Evolutionary conservation across 2,113 vertebrate species (phyloP).

Genomic region (Dissostichus mawsoni): DNA sequence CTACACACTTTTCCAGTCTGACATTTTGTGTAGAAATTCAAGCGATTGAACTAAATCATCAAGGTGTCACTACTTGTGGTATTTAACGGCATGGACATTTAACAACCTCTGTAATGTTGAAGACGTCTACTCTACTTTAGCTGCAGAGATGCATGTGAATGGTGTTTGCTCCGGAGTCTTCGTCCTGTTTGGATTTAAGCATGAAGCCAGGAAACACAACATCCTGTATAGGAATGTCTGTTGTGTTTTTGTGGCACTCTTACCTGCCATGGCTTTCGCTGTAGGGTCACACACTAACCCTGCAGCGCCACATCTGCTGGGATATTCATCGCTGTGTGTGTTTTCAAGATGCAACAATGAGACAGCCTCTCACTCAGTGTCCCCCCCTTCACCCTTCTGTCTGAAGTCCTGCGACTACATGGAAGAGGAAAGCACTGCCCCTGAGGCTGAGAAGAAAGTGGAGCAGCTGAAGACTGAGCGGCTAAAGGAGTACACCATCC

Average conservation of each 20-base stretch:
- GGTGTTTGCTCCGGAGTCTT: constrained; percentile 57
- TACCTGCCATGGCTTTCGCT: constrained; percentile 57
- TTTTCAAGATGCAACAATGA: constrained; percentile 62
- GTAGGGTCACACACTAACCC: constrained; percentile 74
- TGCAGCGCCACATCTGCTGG: constrained; percentile 45
- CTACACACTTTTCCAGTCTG: not conserved
- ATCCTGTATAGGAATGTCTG: constrained; percentile 62
- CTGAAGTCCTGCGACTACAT: constrained; percentile 83
- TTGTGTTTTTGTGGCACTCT: constrained; percentile 60
- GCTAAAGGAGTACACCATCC: constrained; percentile 91
- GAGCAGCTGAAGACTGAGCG: constrained; percentile 90
- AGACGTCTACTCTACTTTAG: constrained; percentile 13
- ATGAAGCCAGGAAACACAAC: constrained; percentile 67
- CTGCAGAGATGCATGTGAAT: constrained; percentile 58
- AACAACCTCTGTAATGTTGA: constrained; percentile 30
- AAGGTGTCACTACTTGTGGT: constrained; percentile 18
- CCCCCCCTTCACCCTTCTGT: constrained; percentile 83
- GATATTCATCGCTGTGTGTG: constrained; percentile 42
- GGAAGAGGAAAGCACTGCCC: constrained; percentile 80
- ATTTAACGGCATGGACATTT: constrained; percentile 51
- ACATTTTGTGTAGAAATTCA: constrained; percentile 18
- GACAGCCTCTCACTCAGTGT: constrained; percentile 78
- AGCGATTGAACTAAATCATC: not conserved
- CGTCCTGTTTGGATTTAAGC: constrained; percentile 65
- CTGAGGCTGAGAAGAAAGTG: constrained; percentile 76